Percentiles rank a stretch among this genome's conserved stretches.
phyloP scores from a whole-genome alignment of 2,797 vertebrate genomes.

The Sebastes diaconus region DNA sequence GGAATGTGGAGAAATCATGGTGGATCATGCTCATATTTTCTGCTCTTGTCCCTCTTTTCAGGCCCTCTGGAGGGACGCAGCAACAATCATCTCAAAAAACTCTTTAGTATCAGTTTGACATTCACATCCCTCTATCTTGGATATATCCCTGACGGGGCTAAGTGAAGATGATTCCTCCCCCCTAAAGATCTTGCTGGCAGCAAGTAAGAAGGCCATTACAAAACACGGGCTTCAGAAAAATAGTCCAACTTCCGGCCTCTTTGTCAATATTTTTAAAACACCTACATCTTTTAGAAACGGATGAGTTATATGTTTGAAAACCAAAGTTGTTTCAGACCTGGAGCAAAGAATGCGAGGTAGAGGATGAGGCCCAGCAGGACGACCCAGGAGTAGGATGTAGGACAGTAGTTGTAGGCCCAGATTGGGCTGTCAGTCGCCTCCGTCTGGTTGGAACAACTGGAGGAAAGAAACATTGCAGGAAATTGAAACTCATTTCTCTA shows the following conservation, averaged over 20 bases:
- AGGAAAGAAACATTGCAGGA: slow-evolving; percentile 25
- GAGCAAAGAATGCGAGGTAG: slow-evolving; percentile 94
- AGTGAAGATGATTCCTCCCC: neutral
- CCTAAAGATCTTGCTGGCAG: neutral
- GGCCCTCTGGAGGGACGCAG: neutral
- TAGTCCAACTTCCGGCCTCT: neutral
- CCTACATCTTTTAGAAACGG: neutral
- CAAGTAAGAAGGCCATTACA: neutral
- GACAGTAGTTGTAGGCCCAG: slow-evolving; percentile 99
- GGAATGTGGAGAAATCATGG: neutral
- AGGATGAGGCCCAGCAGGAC: slow-evolving; percentile 92
- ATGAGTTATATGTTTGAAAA: neutral
- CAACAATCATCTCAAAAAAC: neutral
- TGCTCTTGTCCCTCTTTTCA: neutral
- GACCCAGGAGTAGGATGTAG: slow-evolving; percentile 93
- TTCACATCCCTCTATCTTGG: neutral
- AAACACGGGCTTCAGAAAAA: neutral
- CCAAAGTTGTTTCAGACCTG: slow-evolving; percentile 83
- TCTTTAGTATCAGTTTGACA: neutral
- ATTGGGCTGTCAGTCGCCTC: slow-evolving; percentile 71
- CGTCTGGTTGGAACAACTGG: slow-evolving; percentile 90
- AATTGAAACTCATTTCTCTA: neutral
- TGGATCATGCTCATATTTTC: neutral
- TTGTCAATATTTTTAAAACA: neutral
- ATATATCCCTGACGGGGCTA: neutral